phyloP scores from a whole-genome alignment of 2,797 vertebrate species.

The Otus scops region DNA sequence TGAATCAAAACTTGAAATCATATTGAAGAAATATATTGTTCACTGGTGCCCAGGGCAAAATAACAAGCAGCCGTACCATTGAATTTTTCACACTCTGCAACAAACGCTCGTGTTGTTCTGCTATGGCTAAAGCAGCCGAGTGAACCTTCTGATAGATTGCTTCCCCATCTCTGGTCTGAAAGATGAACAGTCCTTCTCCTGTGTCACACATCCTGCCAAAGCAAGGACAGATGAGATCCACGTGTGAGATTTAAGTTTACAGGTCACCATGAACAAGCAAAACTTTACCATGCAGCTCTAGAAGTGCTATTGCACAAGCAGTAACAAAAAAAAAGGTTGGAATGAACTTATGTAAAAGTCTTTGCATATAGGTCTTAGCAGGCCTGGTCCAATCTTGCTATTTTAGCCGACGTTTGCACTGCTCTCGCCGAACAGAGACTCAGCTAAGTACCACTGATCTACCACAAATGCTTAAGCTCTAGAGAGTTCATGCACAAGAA shows the following conservation, averaged over 20 bases:
- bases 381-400: neutral
- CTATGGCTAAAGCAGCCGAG: constrained; percentile 81
- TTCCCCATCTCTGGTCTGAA: constrained; percentile 82
- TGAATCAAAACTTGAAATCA: neutral
- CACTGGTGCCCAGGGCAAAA: rapidly evolving
- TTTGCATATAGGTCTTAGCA: neutral
- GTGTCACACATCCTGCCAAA: constrained; percentile 83
- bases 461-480: neutral
- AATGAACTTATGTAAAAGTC: neutral
- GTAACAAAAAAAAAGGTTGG: neutral
- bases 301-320: rapidly evolving
- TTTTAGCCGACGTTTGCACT: neutral
- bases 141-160: constrained; percentile 85
- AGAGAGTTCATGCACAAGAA: neutral
- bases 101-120: constrained; percentile 77
- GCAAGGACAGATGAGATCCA: constrained; percentile 12
- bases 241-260: neutral
- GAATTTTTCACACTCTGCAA: constrained; percentile 77
- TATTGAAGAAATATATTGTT: neutral
- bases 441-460: neutral
- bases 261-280: neutral
- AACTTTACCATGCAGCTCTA: neutral
- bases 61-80: constrained; percentile 67
- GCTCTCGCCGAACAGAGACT: neutral
- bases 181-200: constrained; percentile 83